Percentiles rank a stretch among this genome's conserved stretches.
phyloP scores from a whole-genome alignment of 2,797 vertebrate species.

The Rhynchonycteris naso region DNA sequence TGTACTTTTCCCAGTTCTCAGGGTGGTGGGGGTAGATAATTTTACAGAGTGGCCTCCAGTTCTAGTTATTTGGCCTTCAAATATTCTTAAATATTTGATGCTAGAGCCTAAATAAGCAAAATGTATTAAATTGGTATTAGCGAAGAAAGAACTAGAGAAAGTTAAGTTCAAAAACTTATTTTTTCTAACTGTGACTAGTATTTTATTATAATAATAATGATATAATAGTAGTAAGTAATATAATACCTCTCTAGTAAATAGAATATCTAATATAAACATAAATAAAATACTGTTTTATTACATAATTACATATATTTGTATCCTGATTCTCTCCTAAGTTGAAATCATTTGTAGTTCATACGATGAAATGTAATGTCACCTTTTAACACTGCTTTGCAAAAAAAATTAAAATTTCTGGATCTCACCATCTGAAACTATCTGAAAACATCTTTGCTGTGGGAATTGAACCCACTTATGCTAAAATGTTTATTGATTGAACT shows the following conservation, averaged over 20 bases:
- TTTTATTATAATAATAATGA: neutral
- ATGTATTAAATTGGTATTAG: neutral
- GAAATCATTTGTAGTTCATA: neutral
- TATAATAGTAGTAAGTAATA: neutral
- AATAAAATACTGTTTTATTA: neutral
- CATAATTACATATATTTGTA: neutral
- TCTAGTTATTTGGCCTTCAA: neutral
- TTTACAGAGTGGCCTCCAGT: neutral
- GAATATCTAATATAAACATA: conserved; percentile 3
- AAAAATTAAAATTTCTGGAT: conserved; percentile 46
- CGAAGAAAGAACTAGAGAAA: neutral
- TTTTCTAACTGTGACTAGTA: neutral
- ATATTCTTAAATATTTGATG: neutral
- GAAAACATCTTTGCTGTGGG: conserved; percentile 53
- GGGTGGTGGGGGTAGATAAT: too few relatives aligned
- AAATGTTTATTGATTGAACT: conserved; percentile 63
- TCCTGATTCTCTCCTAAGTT: conserved; percentile 17
- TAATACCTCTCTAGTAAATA: neutral
- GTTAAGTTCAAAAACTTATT: neutral
- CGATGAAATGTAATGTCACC: neutral
- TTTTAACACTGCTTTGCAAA: conserved; percentile 36
- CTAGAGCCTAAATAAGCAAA: conserved; percentile 17
- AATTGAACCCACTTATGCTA: conserved; percentile 47
- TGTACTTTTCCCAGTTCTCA: neutral
- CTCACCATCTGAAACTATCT: conserved; percentile 42